A percentile compares a stretch with the other conserved stretches of the same genome.
Evolutionary conservation across 2,113 vertebrate genomes (phyloP).

Genomic region (Orthonyx spaldingii): DNA sequence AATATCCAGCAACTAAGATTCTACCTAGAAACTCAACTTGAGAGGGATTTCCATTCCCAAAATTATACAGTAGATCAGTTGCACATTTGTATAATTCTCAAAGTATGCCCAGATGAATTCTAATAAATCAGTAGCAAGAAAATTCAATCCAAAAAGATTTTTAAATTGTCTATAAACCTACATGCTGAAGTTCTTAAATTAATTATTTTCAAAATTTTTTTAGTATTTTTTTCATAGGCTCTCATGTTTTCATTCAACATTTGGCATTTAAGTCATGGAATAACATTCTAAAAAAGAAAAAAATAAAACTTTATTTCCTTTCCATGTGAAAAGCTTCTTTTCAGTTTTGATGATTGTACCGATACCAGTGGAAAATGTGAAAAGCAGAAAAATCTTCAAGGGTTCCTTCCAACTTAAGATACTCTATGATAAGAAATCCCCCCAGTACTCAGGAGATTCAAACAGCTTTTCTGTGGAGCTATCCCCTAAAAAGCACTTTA

Average conservation of each 20-base stretch:
- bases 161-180: not conserved
- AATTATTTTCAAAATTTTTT: fast-evolving
- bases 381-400: not conserved
- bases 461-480: not conserved
- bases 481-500: not conserved
- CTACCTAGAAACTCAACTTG: not conserved
- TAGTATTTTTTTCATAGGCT: not conserved
- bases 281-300: not conserved
- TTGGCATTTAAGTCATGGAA: not conserved
- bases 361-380: fast-evolving
- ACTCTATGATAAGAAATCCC: not conserved
- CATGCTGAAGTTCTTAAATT: not conserved
- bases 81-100: not conserved
- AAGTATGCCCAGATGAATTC: not conserved
- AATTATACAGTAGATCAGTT: not conserved
- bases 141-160: not conserved
- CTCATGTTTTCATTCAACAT: not conserved
- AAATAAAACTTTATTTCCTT: fast-evolving
- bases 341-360: not conserved
- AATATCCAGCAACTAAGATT: not conserved
- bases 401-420: not conserved
- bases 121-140: not conserved
- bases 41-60: not conserved
- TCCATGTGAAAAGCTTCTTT: not conserved
- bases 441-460: fast-evolving